These are phyloP conservation scores for Caenorhabditis tropicalis DNA, from an alignment of 1,140 invertebrate genomes.

Conservation along the genomic window DNA sequence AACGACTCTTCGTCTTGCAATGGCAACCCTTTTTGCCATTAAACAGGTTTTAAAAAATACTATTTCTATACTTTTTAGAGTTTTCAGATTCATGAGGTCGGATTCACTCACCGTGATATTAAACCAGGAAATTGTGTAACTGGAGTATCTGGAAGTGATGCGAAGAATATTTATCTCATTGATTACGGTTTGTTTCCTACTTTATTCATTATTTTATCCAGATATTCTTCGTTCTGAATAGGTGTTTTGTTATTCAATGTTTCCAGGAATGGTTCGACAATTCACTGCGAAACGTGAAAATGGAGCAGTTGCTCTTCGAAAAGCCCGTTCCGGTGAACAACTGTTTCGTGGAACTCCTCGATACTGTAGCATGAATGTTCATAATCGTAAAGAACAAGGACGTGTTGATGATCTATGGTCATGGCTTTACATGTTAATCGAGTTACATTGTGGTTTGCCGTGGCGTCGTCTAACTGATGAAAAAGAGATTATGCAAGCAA, in stretches of 20 bases:
- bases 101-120: conserved; percentile 55
- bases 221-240: background rate
- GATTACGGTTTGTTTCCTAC: conserved; percentile 60
- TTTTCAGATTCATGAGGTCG: conserved; percentile 48
- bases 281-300: conserved; percentile 49
- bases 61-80: no score
- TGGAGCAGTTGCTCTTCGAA: conserved; percentile 48
- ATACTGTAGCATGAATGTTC: conserved; percentile 64
- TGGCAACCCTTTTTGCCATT: conserved; percentile 60
- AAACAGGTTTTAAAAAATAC: conserved; percentile 40
- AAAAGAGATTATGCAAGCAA: conserved; percentile 47
- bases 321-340: conserved; percentile 55
- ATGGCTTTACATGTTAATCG: conserved; percentile 66
- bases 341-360: conserved; percentile 64
- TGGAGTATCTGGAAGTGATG: conserved; percentile 56
- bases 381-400: conserved; percentile 64
- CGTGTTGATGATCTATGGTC: conserved; percentile 67
- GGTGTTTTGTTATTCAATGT: no score
- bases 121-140: conserved; percentile 60
- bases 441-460: conserved; percentile 62
- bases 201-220: background rate
- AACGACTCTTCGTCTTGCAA: conserved; percentile 57
- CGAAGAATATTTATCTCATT: conserved; percentile 63
- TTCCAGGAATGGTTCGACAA: conserved; percentile 59
- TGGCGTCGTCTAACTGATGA: conserved; percentile 60